Percentiles rank a stretch among this genome's conserved stretches.
Conservation (phyloP, 2,888 invertebrate genomes). For the Calameuta filiformis region DNA sequence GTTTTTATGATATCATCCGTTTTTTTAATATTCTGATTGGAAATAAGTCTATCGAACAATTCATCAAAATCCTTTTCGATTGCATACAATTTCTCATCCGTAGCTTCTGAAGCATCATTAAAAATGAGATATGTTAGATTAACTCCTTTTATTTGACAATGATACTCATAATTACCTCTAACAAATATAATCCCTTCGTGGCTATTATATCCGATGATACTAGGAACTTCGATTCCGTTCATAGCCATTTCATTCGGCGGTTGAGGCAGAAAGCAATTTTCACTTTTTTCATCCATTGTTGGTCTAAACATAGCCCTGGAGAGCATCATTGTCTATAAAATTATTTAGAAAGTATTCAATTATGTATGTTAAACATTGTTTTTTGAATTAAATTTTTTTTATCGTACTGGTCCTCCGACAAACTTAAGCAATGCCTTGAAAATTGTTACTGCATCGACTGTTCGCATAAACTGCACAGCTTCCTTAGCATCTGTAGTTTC, state of each 20-base stretch:
- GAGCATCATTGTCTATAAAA: neutral
- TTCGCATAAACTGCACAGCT: slow-evolving; percentile 40
- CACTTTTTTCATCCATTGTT: slow-evolving; percentile 8
- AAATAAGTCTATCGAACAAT: neutral
- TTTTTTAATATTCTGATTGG: neutral
- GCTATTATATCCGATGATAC: slow-evolving; percentile 10
- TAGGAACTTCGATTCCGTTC: slow-evolving; percentile 11
- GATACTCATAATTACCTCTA: neutral
- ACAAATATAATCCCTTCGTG: slow-evolving; percentile 5
- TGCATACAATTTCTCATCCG: neutral
- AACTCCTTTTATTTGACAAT: neutral
- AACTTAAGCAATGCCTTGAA: slow-evolving; percentile 39
- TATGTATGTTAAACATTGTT: neutral
- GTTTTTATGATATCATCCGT: neutral
- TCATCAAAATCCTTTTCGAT: neutral
- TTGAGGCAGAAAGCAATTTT: slow-evolving; percentile 5
- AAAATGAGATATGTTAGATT: neutral
- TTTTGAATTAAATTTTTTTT: neutral
- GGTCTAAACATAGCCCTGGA: neutral
- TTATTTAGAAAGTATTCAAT: neutral
- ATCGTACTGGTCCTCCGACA: neutral
- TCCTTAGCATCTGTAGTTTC: slow-evolving; percentile 37
- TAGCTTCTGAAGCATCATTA: neutral
- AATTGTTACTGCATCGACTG: slow-evolving; percentile 48
- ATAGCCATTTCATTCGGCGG: neutral